Conservation (phyloP, 2,888 invertebrate species). For the Salpingus planirostris region DNA sequence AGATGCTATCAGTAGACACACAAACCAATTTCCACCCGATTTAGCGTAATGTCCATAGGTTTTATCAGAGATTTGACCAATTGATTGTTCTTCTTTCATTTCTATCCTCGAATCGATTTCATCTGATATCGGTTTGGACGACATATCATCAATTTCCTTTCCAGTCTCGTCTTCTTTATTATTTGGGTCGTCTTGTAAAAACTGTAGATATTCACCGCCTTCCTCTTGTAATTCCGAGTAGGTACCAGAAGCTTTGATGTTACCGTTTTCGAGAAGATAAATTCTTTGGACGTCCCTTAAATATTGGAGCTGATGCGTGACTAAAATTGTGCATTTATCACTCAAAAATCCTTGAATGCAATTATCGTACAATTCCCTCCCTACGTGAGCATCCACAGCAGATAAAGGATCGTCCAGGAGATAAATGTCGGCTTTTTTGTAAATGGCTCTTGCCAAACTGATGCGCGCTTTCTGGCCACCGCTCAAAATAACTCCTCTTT, state of each 20-base stretch:
- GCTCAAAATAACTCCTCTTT: constrained; percentile 66
- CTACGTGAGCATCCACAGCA: constrained; percentile 66
- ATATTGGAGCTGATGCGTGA: constrained; percentile 10
- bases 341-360: constrained; percentile 51
- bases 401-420: constrained; percentile 68
- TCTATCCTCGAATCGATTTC: constrained; percentile 1
- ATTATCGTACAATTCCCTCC: constrained; percentile 56
- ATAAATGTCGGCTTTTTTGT: constrained; percentile 63
- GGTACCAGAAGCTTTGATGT: constrained; percentile 11
- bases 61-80: constrained; percentile 5
- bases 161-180: constrained; percentile 8
- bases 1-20: constrained; percentile 14
- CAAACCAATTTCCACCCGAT: constrained; percentile 19
- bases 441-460: constrained; percentile 63
- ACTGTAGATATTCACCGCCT: constrained; percentile 14
- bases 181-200: constrained; percentile 12
- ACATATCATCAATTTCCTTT: not conserved
- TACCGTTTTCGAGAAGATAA: constrained; percentile 9
- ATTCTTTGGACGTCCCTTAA: constrained; percentile 7
- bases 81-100: constrained; percentile 7
- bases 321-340: constrained; percentile 8
- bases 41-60: constrained; percentile 17
- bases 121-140: constrained; percentile 1
- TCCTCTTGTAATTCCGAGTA: constrained; percentile 14
- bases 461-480: constrained; percentile 73